Base-by-base conservation (phyloP, 2,113 vertebrate species). In the Opisthocomus hoazin region DNA sequence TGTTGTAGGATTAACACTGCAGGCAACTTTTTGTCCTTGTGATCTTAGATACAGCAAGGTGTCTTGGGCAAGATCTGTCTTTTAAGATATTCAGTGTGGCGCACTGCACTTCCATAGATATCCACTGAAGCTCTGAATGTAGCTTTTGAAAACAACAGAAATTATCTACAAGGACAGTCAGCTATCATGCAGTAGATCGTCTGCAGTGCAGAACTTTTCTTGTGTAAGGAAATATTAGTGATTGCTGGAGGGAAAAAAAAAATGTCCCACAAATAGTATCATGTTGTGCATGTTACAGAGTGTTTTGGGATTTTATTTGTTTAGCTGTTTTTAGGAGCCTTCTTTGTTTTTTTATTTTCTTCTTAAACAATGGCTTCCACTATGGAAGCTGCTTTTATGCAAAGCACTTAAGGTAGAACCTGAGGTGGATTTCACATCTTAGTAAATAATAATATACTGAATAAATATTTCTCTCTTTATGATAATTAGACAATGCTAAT, bases 401-500 rank as follows among this genome's bases (percentile, higher is more conserved):
- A 45, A 89, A 82, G 5, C 24, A 74, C 11, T 89, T 66, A 75
- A 75, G 27, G 34, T 27, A 87, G 48, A 78, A 43, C 22, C 26
- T 79, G 41, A 69, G 57, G 30, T 27, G 10, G 22, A 53, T 90
- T 96, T 95, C 30, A 51, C 77, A 81, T 94, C 89, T 96, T 94
- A 86, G 69, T 79, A 46, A 90, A 83, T 87, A 94, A 91, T 94
- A 95, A 64, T 46, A 89, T 75, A 24, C 27, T 80, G 68, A 88
- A 86, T 80, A 84, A 84, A 84, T 96, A 89, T 93, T 97, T 97
- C 95, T 84, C 63, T 97, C 3, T 17, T 69, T 73, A 89, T 61
- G 75, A 73, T 94, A 96, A 97, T 98, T 97, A 96, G 91, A 96
- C 74, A 91, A 91, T 71, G 30, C 50, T 94, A 97, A 96, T 97